Conservation (phyloP, 1,140 invertebrate genomes). For the Bathynomus jamesi region DNA sequence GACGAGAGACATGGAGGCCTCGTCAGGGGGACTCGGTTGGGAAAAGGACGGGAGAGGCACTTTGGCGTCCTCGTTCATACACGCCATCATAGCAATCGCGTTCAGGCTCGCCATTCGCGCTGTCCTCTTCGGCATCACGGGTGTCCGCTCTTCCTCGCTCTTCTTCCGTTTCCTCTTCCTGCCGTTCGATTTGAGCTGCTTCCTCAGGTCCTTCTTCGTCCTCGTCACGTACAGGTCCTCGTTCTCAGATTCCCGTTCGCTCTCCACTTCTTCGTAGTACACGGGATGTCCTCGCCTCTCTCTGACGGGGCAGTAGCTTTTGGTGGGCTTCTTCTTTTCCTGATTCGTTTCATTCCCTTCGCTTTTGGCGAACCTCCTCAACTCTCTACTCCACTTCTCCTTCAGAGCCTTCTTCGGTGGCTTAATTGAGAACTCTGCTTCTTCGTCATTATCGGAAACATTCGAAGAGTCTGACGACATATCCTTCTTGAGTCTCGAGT, state of each 20-base stretch:
- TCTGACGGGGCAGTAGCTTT: slow-evolving; percentile 9
- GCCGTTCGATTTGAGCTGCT: not conserved
- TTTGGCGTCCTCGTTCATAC: slow-evolving; percentile 80
- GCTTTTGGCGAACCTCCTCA: slow-evolving; percentile 21
- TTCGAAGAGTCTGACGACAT: slow-evolving; percentile 19
- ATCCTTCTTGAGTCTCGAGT: slow-evolving; percentile 11
- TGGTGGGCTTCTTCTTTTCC: slow-evolving; percentile 18
- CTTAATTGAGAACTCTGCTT: slow-evolving; percentile 14
- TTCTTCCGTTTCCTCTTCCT: not conserved
- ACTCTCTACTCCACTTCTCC: not conserved
- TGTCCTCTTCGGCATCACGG: not conserved
- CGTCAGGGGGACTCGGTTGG: slow-evolving; percentile 16
- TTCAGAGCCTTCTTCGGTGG: slow-evolving; percentile 12
- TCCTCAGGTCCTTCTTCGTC: not conserved
- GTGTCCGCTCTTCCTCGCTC: not conserved
- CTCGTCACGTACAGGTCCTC: slow-evolving; percentile 4
- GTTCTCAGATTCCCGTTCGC: slow-evolving; percentile 29
- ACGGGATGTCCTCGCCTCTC: slow-evolving; percentile 3
- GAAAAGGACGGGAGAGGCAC: slow-evolving; percentile 18
- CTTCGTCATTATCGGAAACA: too few relatives aligned
- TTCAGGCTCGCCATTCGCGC: slow-evolving; percentile 74
- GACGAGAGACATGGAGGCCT: slow-evolving; percentile 25
- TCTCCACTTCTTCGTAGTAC: slow-evolving; percentile 31
- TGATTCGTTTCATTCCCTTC: slow-evolving; percentile 2
- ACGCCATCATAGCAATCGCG: slow-evolving; percentile 83